A percentile compares a stretch with the other conserved stretches of the same genome.
Conservation (phyloP, 2,113 vertebrate genomes). For the Rhinoderma darwinii region DNA sequence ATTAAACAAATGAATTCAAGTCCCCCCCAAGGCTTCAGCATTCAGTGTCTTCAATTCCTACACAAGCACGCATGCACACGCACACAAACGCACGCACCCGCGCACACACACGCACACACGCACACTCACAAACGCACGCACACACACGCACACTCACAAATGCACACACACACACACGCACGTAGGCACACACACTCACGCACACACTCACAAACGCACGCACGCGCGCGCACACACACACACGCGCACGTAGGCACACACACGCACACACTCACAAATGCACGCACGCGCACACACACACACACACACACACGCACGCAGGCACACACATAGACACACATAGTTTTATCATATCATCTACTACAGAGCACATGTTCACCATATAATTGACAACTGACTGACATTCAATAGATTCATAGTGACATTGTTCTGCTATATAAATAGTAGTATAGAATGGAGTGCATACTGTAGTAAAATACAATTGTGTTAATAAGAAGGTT, state of each 20-base stretch:
- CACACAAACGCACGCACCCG: no score
- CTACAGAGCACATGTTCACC: slow-evolving; percentile 15
- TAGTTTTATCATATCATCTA: background rate
- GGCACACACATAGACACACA: background rate
- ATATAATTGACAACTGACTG: background rate
- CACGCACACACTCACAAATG: no score
- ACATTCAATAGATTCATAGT: background rate
- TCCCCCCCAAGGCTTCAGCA: background rate
- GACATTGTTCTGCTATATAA: background rate
- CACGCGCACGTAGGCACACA: no score
- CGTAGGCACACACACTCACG: no score
- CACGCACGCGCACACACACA: no score
- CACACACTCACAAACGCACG: no score
- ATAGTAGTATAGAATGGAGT: background rate
- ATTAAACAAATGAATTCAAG: slow-evolving; percentile 35
- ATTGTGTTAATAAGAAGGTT: background rate
- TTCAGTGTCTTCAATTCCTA: background rate
- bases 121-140: no score
- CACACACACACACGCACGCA: background rate
- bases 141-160: no score
- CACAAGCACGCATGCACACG: no score
- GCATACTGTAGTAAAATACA: background rate
- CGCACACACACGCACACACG: no score
- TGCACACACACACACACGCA: no score
- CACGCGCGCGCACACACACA: no score